Base-by-base conservation (phyloP, 1,140 invertebrate species). In the Streblospio benedicti region DNA sequence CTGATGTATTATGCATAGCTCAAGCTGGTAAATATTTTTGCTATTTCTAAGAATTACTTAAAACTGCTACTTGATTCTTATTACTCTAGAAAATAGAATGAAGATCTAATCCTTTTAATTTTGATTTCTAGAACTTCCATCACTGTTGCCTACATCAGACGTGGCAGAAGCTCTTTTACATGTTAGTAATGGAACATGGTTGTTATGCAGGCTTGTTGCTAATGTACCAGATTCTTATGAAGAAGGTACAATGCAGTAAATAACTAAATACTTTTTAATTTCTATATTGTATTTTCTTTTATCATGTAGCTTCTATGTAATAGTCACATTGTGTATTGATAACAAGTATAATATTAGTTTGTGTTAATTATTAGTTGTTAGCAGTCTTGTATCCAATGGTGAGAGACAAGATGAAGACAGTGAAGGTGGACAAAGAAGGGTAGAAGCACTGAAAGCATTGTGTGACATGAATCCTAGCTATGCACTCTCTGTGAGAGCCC, bases 181-280 rank as follows among this genome's bases (percentile, higher is more conserved):
- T 77, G 86, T 97, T 0, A 90, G 90, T 66, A 89, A 94, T 79
- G 93, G 93, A 0, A 84, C 88, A 47, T 83, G 86, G 66, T 87
- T 97, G 50, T 87, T 97, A 63, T 92, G 90, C 69, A 87, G 84
- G 80, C 89, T 76, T 83, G 93, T 70, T 83, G 91, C 81, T 12
- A 98, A 98, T 75, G 90, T 90, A 80, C 93, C 93, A 4, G 93
- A 97, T 70, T 87, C 85, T 70, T 94, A 96, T 76, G 84, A 85
- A 69, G 91, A 96, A 83, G 87, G 87, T 88, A 80, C 28, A 45
- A 28, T 33, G 16, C 16, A 38, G 45, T 12, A 25, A 14, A 49
- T 49, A n/a, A n/a, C n/a, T 49, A 9, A n/a, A 49, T 23, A 30
- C 4, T 25, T 25, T 31, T 14, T 14, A 47, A 9, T 2, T 47